These are phyloP conservation scores for Drosophila burlai DNA, from an alignment of 1,140 invertebrate genomes.

Conservation along the genomic window DNA sequence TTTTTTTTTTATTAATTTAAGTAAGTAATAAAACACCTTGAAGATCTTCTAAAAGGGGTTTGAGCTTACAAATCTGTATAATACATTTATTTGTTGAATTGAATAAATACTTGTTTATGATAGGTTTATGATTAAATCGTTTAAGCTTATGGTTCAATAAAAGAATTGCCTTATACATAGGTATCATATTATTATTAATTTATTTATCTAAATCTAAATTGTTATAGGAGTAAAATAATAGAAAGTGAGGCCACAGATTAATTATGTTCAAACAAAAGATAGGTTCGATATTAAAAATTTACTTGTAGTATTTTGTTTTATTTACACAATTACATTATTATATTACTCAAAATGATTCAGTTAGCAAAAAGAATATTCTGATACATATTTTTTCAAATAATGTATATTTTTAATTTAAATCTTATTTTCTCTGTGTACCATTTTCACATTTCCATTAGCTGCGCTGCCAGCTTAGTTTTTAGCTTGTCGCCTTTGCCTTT, in stretches of 20 bases:
- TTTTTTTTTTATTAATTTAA: neutral
- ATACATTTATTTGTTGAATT: neutral
- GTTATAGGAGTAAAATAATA: no score
- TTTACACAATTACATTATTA: no score
- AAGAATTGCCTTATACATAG: no score
- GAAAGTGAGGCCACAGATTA: no score
- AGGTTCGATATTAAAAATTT: no score
- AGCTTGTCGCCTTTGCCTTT: conserved; percentile 20
- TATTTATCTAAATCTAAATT: no score
- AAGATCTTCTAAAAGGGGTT: no score
- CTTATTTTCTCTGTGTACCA: neutral
- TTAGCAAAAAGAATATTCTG: neutral
- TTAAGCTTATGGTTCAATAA: no score
- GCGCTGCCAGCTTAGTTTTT: conserved; percentile 48
- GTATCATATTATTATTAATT: no score
- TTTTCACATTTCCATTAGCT: conserved; percentile 27
- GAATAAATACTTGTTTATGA: neutral
- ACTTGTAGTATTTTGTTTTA: no score
- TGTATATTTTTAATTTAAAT: neutral
- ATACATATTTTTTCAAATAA: neutral
- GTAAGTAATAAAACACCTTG: neutral
- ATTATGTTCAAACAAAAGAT: no score
- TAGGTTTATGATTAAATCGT: neutral
- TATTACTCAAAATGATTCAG: neutral
- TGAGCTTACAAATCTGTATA: neutral